Percentiles rank a stretch among this genome's conserved stretches.
Evolutionary conservation across 2,888 invertebrate species (phyloP).

Genomic region (Stenurella melanura): DNA sequence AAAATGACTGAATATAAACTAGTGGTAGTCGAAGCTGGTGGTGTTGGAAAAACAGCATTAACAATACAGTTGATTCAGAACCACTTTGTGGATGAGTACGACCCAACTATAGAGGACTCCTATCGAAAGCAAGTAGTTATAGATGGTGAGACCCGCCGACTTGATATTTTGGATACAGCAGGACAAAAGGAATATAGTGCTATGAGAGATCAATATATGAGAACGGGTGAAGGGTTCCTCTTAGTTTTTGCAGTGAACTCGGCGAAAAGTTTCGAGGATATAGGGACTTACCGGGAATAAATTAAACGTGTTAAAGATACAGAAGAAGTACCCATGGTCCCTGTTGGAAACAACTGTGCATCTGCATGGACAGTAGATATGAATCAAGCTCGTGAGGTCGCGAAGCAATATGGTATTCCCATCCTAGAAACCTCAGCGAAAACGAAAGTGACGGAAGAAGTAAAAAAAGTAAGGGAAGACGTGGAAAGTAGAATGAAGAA

Average conservation of each 20-base stretch:
- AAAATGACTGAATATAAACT: slow-evolving; percentile 97
- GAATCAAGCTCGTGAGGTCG: slow-evolving; percentile 94
- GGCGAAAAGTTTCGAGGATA: slow-evolving; percentile 98
- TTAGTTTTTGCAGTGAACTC: slow-evolving; percentile 99
- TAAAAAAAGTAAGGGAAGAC: no score
- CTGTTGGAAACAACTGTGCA: slow-evolving; percentile 99
- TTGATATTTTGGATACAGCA: slow-evolving; percentile 99
- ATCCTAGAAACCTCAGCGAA: no score
- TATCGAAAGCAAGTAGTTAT: slow-evolving; percentile 93
- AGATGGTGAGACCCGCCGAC: slow-evolving; percentile 98
- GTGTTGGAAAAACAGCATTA: slow-evolving; percentile 98
- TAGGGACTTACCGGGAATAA: slow-evolving; percentile 96
- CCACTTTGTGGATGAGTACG: slow-evolving; percentile 98
- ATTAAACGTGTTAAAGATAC: slow-evolving; percentile 99
- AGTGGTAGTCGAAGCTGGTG: slow-evolving; percentile 98
- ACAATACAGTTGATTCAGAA: slow-evolving; percentile 98
- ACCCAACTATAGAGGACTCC: slow-evolving; percentile 99
- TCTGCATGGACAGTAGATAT: slow-evolving; percentile 97
- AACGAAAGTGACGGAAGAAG: no score
- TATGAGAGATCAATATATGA: slow-evolving; percentile 99
- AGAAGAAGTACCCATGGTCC: slow-evolving; percentile 99
- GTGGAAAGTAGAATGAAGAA: no score
- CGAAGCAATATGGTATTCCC: no score
- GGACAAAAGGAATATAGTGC: slow-evolving; percentile 99
- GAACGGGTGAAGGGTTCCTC: slow-evolving; percentile 99